These are phyloP conservation scores for Zelleria hepariella DNA, from an alignment of 2,888 invertebrate genomes.

Conservation along the genomic window DNA sequence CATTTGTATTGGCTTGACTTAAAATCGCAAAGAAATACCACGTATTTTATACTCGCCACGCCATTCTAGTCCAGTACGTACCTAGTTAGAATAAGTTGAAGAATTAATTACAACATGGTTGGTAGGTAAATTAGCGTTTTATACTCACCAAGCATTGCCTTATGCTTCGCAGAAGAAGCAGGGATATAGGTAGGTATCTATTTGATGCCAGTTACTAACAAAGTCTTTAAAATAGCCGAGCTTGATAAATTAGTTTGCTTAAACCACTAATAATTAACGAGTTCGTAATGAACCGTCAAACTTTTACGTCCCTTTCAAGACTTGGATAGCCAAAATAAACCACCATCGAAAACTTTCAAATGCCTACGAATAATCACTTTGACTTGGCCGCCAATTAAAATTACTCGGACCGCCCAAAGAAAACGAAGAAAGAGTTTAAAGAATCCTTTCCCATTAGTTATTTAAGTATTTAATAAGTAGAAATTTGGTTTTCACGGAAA, in stretches of 20 bases:
- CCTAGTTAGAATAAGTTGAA: too few species aligned
- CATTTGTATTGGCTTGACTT: too few species aligned
- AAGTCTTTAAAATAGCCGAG: too few species aligned
- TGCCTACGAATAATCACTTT: slow-evolving; percentile 19
- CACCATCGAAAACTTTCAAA: neutral
- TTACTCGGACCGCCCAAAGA: slow-evolving; percentile 8
- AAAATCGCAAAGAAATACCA: too few species aligned
- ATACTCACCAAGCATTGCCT: neutral
- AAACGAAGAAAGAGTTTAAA: neutral
- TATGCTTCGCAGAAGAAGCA: neutral
- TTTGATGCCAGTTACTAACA: too few species aligned
- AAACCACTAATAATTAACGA: too few species aligned
- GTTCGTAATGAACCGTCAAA: too few species aligned
- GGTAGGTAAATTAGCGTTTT: neutral
- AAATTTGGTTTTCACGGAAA: neutral
- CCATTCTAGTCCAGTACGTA: too few species aligned
- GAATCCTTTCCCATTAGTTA: neutral
- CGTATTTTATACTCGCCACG: too few species aligned
- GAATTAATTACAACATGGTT: too few species aligned
- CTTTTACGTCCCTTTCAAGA: too few species aligned
- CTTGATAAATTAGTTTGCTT: too few species aligned
- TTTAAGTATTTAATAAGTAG: neutral
- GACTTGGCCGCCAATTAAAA: slow-evolving; percentile 39
- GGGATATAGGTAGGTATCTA: neutral
- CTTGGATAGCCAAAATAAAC: neutral